Percentiles rank a stretch among this genome's conserved stretches.
Evolutionary conservation across 2,888 invertebrate species (phyloP).

Genomic region (Dasysyrphus tricinctus): DNA sequence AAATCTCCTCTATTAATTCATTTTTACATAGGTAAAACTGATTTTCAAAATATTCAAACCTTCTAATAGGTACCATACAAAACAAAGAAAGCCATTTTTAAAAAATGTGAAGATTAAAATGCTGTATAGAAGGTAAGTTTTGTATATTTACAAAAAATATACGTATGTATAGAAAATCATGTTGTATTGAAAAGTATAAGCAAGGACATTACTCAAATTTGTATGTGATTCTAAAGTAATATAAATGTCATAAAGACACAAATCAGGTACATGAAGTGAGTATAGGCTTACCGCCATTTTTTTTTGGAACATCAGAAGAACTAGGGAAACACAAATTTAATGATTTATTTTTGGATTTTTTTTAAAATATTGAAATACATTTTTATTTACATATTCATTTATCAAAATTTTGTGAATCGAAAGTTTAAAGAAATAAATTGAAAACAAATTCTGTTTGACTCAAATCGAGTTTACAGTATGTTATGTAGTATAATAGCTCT

Average conservation of each 20-base stretch:
- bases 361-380: too few species aligned
- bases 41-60: too few species aligned
- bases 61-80: too few species aligned
- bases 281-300: neutral
- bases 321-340: neutral
- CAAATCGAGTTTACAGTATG: too few species aligned
- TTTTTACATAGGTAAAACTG: too few species aligned
- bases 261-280: neutral
- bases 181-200: neutral
- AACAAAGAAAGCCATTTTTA: neutral
- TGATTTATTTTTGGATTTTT: neutral
- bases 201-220: constrained; percentile 9
- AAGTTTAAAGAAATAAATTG: too few species aligned
- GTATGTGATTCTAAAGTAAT: neutral
- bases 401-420: too few species aligned
- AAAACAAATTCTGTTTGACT: too few species aligned
- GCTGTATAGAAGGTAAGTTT: neutral
- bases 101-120: neutral
- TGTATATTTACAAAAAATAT: neutral
- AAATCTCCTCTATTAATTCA: too few species aligned
- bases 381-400: too few species aligned
- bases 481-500: too few species aligned
- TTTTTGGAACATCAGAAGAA: neutral
- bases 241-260: neutral
- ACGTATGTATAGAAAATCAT: neutral